Conservation (phyloP, 2,113 vertebrate species). For the Upupa epops region DNA sequence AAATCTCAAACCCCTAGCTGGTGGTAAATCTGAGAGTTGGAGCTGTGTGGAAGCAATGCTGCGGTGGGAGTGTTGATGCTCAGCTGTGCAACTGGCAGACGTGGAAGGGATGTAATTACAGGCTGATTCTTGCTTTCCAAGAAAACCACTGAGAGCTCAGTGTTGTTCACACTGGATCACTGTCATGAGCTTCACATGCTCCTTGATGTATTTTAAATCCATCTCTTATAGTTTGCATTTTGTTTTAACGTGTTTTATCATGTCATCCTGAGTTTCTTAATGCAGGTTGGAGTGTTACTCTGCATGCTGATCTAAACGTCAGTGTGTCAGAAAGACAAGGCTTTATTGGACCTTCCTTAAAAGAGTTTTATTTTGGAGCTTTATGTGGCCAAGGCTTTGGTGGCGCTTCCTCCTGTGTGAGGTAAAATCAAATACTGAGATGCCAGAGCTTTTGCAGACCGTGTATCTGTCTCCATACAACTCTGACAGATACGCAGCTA, state of each 20-base stretch:
- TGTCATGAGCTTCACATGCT: neutral
- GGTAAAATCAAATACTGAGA: conserved; percentile 25
- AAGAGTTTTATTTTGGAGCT: neutral
- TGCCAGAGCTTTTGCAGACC: neutral
- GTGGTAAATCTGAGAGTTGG: neutral
- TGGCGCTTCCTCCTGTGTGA: neutral
- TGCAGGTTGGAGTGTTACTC: neutral
- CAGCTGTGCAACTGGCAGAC: neutral
- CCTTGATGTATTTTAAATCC: neutral
- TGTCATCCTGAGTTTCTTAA: neutral
- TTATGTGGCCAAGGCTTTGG: conserved; percentile 20
- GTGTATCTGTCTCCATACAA: neutral
- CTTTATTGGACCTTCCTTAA: conserved; percentile 6
- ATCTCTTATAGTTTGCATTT: neutral
- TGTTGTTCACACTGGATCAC: rapidly evolving
- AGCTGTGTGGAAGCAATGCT: neutral
- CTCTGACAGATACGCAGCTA: neutral
- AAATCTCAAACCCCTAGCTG: neutral
- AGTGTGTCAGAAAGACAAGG: neutral
- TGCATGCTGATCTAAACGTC: neutral
- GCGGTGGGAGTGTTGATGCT: neutral
- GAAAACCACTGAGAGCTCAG: neutral
- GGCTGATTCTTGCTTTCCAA: neutral
- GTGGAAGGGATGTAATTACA: neutral
- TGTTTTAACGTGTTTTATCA: neutral